Evolutionary conservation across 23 tunicate genomes (phyloP).

Genomic region (Diplosoma virens): DNA sequence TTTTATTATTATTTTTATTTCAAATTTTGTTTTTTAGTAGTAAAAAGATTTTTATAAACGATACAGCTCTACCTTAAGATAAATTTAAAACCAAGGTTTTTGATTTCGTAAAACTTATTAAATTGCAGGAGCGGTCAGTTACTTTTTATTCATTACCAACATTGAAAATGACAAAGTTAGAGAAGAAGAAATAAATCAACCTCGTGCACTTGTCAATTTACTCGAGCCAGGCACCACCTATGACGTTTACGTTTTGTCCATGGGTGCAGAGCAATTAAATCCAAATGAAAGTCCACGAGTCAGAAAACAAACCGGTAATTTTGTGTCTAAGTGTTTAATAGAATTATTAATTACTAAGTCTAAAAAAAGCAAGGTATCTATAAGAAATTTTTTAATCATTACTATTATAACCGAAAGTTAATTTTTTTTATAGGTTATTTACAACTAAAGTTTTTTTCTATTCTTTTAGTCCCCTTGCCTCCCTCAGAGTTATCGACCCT

Average conservation of each 20-base stretch:
- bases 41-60: no score
- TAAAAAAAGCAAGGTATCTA: background rate
- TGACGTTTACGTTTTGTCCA: constrained; percentile 35
- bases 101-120: background rate
- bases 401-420: background rate
- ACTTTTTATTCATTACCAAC: background rate
- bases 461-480: background rate
- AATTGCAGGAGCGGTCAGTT: constrained; percentile 9
- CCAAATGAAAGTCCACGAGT: constrained; percentile 29
- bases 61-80: no score
- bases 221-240: constrained; percentile 56
- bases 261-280: constrained; percentile 28
- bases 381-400: background rate
- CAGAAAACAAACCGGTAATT: constrained; percentile 69
- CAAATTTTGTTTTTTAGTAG: background rate
- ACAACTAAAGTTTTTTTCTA: background rate
- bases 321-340: no score
- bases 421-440: background rate
- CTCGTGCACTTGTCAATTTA: background rate
- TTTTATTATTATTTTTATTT: background rate
- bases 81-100: no score
- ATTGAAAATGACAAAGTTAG: background rate
- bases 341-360: no score
- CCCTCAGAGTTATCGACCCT: background rate
- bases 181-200: background rate